Conservation (phyloP, 2,888 invertebrate genomes). For the Diabrotica balteata region DNA sequence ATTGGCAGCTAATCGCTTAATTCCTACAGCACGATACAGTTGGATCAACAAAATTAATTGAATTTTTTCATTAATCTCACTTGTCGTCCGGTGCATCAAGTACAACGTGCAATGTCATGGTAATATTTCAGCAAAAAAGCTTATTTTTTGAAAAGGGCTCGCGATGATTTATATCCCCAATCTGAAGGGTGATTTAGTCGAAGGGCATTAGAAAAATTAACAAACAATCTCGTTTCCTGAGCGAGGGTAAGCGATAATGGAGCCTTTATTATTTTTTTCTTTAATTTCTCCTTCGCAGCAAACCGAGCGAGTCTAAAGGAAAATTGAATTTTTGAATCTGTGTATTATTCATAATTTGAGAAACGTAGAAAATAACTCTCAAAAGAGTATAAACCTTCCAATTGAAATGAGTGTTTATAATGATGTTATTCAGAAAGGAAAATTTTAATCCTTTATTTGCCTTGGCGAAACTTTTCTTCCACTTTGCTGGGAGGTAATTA, state of each 20-base stretch:
- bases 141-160: constrained; percentile 31
- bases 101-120: constrained; percentile 36
- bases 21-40: constrained; percentile 27
- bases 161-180: constrained; percentile 21
- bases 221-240: constrained; percentile 25
- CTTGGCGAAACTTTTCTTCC: no score
- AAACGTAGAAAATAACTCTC: no score
- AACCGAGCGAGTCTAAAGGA: constrained; percentile 7
- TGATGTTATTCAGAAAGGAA: no score
- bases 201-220: constrained; percentile 29
- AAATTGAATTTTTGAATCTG: constrained; percentile 20
- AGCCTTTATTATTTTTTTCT: constrained; percentile 23
- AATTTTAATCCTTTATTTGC: no score
- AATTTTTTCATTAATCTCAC: constrained; percentile 50
- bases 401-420: no score
- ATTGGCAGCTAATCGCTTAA: constrained; percentile 30
- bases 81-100: constrained; percentile 46
- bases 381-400: no score
- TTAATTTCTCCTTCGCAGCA: constrained; percentile 17
- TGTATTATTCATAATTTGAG: constrained; percentile 5
- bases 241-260: constrained; percentile 21
- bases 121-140: constrained; percentile 35
- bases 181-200: constrained; percentile 20
- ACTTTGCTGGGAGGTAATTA: no score
- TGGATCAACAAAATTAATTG: constrained; percentile 45